Conservation (phyloP, 2,888 invertebrate genomes). For the Drosophila longiperda region DNA sequence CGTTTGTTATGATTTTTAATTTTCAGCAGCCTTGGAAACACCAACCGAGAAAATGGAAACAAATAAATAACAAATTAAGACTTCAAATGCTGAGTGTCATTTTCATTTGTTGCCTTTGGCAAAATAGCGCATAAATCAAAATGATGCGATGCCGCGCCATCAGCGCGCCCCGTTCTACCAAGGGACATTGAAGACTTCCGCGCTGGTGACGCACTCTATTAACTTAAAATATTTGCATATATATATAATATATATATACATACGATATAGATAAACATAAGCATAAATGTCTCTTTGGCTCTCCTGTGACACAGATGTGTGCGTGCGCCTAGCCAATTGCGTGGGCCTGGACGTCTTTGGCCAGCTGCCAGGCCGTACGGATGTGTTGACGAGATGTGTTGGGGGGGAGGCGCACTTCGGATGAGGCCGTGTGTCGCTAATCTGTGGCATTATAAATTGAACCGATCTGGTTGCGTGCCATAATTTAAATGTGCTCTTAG, state of each 20-base stretch:
- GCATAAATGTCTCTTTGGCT: conserved; percentile 17
- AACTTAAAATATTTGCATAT: conserved; percentile 6
- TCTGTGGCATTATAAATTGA: conserved; percentile 53
- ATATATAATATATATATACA: conserved; percentile 1
- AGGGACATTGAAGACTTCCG: conserved; percentile 56
- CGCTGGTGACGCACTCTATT: conserved; percentile 65
- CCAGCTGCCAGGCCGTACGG: conserved; percentile 51
- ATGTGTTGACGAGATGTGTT: background rate
- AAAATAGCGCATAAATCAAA: conserved; percentile 73
- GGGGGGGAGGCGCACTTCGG: background rate
- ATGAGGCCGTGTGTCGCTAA: conserved; percentile 49
- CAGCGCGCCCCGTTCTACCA: conserved; percentile 24
- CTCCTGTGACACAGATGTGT: conserved; percentile 45
- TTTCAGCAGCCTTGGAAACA: conserved; percentile 42
- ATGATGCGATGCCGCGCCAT: conserved; percentile 19
- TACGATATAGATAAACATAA: background rate
- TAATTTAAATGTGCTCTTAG: conserved; percentile 26
- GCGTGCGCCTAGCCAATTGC: conserved; percentile 62
- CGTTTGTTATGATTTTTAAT: conserved; percentile 41
- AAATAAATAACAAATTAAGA: conserved; percentile 20
- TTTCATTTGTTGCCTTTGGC: conserved; percentile 75
- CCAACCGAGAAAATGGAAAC: conserved; percentile 8
- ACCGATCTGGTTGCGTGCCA: conserved; percentile 62
- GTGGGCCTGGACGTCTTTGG: conserved; percentile 61
- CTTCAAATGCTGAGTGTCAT: conserved; percentile 56